Evolutionary conservation across 2,113 vertebrate species (phyloP).

Genomic region (Pelecanus crispus): DNA sequence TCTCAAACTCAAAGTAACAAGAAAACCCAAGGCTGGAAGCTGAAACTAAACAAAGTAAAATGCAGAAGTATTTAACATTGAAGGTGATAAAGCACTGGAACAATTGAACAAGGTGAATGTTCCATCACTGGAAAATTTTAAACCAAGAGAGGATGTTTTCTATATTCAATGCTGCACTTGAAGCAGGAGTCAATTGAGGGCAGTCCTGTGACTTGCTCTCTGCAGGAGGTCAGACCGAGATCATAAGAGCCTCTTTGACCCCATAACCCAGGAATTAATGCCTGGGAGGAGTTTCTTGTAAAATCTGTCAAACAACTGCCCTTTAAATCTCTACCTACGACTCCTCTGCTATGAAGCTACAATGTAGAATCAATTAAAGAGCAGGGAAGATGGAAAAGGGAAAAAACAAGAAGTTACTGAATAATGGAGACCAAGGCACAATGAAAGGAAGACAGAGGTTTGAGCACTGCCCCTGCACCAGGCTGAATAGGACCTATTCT

Average conservation of each 20-base stretch:
- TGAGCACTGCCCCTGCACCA: background rate
- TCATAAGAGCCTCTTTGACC: constrained; percentile 8
- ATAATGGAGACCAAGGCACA: background rate
- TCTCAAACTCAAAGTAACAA: background rate
- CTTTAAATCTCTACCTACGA: constrained; percentile 25
- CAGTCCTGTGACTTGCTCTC: background rate
- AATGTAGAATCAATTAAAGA: background rate
- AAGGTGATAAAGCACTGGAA: background rate
- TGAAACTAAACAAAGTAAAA: background rate
- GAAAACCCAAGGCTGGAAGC: background rate
- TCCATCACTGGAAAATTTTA: background rate
- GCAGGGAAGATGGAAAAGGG: background rate
- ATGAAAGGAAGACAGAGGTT: background rate
- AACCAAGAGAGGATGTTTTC: background rate
- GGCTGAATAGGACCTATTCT: background rate
- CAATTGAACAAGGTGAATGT: background rate
- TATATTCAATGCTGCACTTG: background rate
- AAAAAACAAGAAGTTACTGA: background rate
- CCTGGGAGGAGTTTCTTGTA: constrained; percentile 20
- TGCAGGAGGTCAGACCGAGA: background rate
- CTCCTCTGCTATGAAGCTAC: background rate
- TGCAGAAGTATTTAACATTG: background rate
- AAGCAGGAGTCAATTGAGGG: constrained; percentile 24
- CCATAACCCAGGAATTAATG: constrained; percentile 24
- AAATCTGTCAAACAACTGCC: background rate